Evolutionary conservation across 2,888 invertebrate species (phyloP), one percentile per base, ranked within the genome.

Genomic region (Conops quadrifasciatus): DNA sequence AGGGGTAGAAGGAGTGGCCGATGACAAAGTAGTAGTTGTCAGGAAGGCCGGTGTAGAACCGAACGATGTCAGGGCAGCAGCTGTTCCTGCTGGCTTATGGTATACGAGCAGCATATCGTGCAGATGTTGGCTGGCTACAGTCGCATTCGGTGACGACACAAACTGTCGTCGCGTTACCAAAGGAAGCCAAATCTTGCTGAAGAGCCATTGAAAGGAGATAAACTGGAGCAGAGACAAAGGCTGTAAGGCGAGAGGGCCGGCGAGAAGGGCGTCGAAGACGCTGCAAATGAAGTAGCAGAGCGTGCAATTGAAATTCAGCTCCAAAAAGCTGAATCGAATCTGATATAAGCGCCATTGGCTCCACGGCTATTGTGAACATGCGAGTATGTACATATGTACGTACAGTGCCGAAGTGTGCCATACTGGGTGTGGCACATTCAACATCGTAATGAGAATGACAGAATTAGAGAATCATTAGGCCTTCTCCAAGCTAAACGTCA

Each of bases 221-320:
- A 68, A 62, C 49, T 68, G 62, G 60, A 62, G 60, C 19, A 36
- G 58, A 51, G 11, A 26, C 45, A 43, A 63, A 45, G 47, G 47
- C 43, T 63, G 19, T 21, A 19, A 15, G n/a, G 19, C 30, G 13
- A 16, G n/a, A 15, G 43, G 5, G 28, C 2, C 0, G 36, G 1
- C 9, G 24, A 15, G 30, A 15, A n/a, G 15, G n/a, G 11, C n/a
- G 21, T 7, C 45, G 26, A 47, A 24, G 21, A 4, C 36, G 30
- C n/a, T 51, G 30, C 65, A 65, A 51, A 49, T 16, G 9, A 67
- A 28, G 58, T 47, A 67, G 28, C 45, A 47, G 28, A 62, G 60
- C 62, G 43, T 68, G 24, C 68, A 62, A 51, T 68, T 62, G 68
- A 68, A 68, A 68, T 62, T 5, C 62, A n/a, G n/a, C n/a, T 13